phyloP scores from a whole-genome alignment of 2,888 invertebrate species.

The Clunio marinus region DNA sequence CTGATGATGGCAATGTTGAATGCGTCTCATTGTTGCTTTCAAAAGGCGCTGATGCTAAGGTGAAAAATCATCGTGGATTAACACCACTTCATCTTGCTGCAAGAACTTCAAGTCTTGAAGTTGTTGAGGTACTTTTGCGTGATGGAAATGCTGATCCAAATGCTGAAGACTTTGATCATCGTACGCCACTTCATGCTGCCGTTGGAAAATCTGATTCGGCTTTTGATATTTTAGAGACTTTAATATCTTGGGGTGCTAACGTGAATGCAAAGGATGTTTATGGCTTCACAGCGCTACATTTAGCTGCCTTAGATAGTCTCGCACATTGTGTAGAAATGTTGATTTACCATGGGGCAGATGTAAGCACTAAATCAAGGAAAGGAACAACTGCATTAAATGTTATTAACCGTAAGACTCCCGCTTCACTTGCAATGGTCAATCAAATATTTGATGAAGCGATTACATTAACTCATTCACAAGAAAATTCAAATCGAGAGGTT shows the following conservation, averaged over 20 bases:
- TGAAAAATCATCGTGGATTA: slow-evolving; percentile 73
- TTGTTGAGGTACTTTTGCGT: slow-evolving; percentile 70
- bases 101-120: slow-evolving; percentile 72
- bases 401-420: slow-evolving; percentile 80
- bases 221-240: slow-evolving; percentile 72
- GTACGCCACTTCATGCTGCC: slow-evolving; percentile 78
- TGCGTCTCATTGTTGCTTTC: slow-evolving; percentile 70
- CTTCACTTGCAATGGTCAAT: slow-evolving; percentile 75
- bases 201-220: slow-evolving; percentile 78
- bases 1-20: slow-evolving; percentile 80
- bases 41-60: slow-evolving; percentile 70
- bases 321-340: slow-evolving; percentile 80
- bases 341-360: slow-evolving; percentile 80
- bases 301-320: slow-evolving; percentile 79
- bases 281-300: slow-evolving; percentile 78
- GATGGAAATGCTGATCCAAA: slow-evolving; percentile 75
- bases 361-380: slow-evolving; percentile 82
- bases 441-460: slow-evolving; percentile 78
- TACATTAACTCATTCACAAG: slow-evolving; percentile 71
- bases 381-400: slow-evolving; percentile 82
- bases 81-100: slow-evolving; percentile 83
- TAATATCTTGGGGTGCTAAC: slow-evolving; percentile 75
- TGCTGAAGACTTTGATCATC: slow-evolving; percentile 72
- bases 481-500: slow-evolving; percentile 72
- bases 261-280: slow-evolving; percentile 81